phyloP scores from a whole-genome alignment of 2,797 vertebrate genomes.

The Gymnoscopelus microlampas region DNA sequence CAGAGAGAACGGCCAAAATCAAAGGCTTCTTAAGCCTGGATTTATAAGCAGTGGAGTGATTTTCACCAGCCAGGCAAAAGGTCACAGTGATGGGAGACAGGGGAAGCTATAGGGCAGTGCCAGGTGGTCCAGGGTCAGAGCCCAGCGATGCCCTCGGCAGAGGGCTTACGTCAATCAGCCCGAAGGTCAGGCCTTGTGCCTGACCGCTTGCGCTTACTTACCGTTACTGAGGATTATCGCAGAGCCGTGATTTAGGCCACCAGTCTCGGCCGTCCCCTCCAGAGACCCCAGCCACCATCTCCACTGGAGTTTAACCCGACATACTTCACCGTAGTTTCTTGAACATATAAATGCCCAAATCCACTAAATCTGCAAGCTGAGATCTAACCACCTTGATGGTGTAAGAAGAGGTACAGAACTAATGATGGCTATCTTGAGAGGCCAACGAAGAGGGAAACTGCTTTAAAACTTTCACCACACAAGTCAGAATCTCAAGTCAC shows the following conservation, averaged over 20 bases:
- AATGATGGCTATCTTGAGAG: background rate
- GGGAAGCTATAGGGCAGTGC: background rate
- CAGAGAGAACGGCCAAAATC: no score
- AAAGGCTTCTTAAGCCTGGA: no score
- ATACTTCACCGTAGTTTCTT: no score
- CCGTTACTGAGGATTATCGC: conserved; percentile 12
- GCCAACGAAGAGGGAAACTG: background rate
- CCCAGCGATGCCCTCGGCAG: background rate
- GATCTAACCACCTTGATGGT: background rate
- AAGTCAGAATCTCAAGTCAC: no score
- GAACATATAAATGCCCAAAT: no score
- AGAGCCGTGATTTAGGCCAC: conserved; percentile 17
- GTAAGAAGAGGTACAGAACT: no score
- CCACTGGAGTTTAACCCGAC: background rate
- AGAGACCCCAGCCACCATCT: background rate
- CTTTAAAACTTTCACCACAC: background rate
- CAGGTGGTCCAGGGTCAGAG: conserved; percentile 20
- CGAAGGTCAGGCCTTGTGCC: background rate
- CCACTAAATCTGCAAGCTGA: background rate
- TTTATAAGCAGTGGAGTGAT: conserved; percentile 17
- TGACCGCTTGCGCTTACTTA: background rate
- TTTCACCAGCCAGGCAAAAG: background rate
- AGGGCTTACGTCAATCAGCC: conserved; percentile 7
- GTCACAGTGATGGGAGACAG: background rate
- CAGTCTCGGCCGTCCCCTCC: background rate